Evolutionary conservation across 2,797 vertebrate species (phyloP).

Genomic region (Bradypodion ventrale): DNA sequence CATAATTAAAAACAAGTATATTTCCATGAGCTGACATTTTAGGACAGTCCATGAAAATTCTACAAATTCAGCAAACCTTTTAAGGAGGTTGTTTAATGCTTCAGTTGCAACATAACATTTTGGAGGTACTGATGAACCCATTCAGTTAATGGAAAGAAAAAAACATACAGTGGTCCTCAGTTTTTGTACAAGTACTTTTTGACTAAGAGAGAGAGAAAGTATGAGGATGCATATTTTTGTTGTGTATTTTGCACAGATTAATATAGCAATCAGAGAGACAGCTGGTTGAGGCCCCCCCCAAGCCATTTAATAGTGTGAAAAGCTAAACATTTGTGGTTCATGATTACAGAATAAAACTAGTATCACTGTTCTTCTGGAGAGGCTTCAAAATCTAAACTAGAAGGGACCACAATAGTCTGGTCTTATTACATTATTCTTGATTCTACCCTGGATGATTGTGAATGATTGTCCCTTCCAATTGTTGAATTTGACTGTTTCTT

Average conservation of each 20-base stretch:
- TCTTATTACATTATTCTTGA: neutral
- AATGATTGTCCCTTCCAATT: no score
- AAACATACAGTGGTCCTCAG: neutral
- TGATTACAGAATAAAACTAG: neutral
- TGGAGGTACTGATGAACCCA: neutral
- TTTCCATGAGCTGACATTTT: conserved; percentile 48
- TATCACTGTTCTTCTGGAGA: neutral
- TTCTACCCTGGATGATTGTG: neutral
- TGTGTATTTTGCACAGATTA: neutral
- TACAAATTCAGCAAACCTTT: conserved; percentile 3
- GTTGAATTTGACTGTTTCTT: neutral
- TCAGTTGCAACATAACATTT: neutral
- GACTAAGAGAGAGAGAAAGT: neutral
- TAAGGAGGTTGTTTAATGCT: conserved; percentile 20
- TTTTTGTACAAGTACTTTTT: neutral
- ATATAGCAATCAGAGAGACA: neutral
- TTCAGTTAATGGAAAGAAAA: neutral
- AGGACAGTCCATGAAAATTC: conserved; percentile 18
- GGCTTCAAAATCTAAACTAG: neutral
- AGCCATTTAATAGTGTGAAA: neutral
- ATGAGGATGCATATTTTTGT: neutral
- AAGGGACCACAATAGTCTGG: neutral
- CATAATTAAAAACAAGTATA: conserved; percentile 52
- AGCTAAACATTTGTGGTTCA: neutral
- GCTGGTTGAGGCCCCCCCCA: no score